Percentiles rank a stretch among this genome's conserved stretches.
These are phyloP conservation scores for Drosophila parvula DNA, from an alignment of 1,140 invertebrate genomes.

Conservation along the genomic window DNA sequence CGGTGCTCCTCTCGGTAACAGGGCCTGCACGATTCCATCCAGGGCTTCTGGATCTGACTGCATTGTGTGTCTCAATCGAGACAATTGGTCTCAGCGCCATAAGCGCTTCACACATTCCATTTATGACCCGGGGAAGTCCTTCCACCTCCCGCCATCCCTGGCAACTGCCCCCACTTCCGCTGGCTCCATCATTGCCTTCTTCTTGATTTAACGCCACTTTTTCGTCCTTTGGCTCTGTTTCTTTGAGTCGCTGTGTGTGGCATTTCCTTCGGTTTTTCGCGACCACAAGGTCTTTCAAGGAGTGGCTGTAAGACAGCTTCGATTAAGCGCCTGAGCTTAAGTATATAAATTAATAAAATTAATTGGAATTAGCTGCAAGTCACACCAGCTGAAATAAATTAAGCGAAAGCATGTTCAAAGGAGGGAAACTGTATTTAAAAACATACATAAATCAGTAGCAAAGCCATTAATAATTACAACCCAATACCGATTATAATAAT, in stretches of 20 bases:
- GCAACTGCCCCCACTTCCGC: neutral
- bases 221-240: neutral
- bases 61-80: conserved; percentile 63
- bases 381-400: too few species aligned
- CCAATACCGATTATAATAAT: too few species aligned
- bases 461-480: too few species aligned
- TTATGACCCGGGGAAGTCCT: conserved; percentile 47
- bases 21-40: too few species aligned
- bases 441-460: too few species aligned
- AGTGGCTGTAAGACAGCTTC: conserved; percentile 1
- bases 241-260: conserved; percentile 2
- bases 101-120: conserved; percentile 73
- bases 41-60: too few species aligned
- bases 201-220: conserved; percentile 48
- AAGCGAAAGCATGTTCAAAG: too few species aligned
- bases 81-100: conserved; percentile 70
- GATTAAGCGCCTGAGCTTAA: neutral
- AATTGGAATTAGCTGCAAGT: conserved; percentile 1
- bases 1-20: too few species aligned
- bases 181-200: conserved; percentile 13
- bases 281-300: conserved; percentile 14
- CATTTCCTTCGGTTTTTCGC: conserved; percentile 9
- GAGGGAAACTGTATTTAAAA: too few species aligned
- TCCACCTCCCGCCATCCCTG: neutral
- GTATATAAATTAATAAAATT: conserved; percentile 4